These are phyloP conservation scores for Sparus aurata DNA, from an alignment of 2,797 vertebrate species.

Conservation along the genomic window DNA sequence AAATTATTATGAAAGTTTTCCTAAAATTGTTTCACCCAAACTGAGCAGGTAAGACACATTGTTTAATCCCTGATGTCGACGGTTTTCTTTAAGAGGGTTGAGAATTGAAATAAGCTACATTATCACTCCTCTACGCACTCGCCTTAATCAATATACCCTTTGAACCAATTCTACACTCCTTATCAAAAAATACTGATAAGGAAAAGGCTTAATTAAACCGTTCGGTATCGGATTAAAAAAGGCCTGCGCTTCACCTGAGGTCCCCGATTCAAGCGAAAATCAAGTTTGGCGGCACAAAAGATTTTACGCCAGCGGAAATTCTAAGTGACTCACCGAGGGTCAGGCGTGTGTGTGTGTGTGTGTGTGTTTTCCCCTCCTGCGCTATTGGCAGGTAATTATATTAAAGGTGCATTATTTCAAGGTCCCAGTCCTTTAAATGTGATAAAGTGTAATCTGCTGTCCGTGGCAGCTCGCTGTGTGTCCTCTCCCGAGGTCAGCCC, in stretches of 20 bases:
- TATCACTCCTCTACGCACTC: constrained; percentile 22
- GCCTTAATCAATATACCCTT: constrained; percentile 57
- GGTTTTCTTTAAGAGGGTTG: not conserved
- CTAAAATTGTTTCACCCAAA: not conserved
- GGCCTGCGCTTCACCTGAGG: constrained; percentile 36
- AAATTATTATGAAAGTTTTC: not conserved
- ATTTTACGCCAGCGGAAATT: constrained; percentile 73
- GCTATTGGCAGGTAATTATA: constrained; percentile 81
- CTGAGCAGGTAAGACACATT: not conserved
- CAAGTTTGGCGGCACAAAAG: constrained; percentile 68
- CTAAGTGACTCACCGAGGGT: constrained; percentile 69
- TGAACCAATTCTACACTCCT: constrained; percentile 49
- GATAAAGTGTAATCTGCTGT: constrained; percentile 81
- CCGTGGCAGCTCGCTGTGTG: constrained; percentile 51
- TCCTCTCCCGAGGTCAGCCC: constrained; percentile 78
- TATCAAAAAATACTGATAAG: constrained; percentile 61
- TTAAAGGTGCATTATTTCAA: constrained; percentile 85
- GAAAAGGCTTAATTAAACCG: constrained; percentile 58
- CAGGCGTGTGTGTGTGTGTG: constrained; percentile 46
- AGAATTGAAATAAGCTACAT: constrained; percentile 24
- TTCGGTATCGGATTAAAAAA: constrained; percentile 57
- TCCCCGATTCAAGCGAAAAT: constrained; percentile 60
- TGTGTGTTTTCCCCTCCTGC: constrained; percentile 30
- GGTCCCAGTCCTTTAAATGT: constrained; percentile 79
- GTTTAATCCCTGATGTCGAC: constrained; percentile 7